Evolutionary conservation across 2,888 invertebrate genomes (phyloP).

Genomic region (Apotomis betuletana): DNA sequence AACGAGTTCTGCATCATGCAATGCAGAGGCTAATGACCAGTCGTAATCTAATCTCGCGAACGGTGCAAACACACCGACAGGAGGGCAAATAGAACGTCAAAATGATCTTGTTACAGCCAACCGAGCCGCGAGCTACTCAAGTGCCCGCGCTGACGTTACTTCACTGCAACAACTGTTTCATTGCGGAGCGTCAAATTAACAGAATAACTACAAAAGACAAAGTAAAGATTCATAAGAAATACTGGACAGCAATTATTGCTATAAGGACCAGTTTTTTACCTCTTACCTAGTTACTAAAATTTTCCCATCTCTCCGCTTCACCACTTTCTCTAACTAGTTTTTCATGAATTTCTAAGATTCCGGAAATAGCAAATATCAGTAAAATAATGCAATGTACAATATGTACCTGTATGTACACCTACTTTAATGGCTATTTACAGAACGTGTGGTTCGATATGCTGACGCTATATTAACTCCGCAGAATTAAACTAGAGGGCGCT

Average conservation of each 20-base stretch:
- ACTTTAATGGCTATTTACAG: background rate
- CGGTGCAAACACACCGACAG: slow-evolving; percentile 53
- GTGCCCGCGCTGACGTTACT: slow-evolving; percentile 5
- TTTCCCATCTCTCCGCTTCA: background rate
- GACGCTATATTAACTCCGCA: slow-evolving; percentile 25
- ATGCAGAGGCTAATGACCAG: slow-evolving; percentile 72
- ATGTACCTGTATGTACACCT: background rate
- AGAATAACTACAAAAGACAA: background rate
- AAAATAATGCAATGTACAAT: background rate
- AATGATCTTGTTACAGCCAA: slow-evolving; percentile 47
- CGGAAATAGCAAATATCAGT: background rate
- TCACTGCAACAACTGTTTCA: background rate
- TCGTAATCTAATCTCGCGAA: slow-evolving; percentile 72
- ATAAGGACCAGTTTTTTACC: too few species aligned
- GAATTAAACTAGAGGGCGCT: slow-evolving; percentile 42
- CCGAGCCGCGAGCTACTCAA: slow-evolving; percentile 24
- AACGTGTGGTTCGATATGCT: slow-evolving; percentile 12
- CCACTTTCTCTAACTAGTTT: too few species aligned
- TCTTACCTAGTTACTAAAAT: background rate
- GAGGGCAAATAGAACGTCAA: slow-evolving; percentile 51
- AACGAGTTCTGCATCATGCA: slow-evolving; percentile 64
- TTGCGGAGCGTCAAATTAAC: background rate
- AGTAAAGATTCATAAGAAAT: background rate
- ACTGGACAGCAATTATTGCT: too few species aligned
- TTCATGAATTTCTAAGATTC: background rate